Conservation (phyloP, 35 echinoderm and acorn worm genomes). For the Hemicentrotus pulcherrimus region DNA sequence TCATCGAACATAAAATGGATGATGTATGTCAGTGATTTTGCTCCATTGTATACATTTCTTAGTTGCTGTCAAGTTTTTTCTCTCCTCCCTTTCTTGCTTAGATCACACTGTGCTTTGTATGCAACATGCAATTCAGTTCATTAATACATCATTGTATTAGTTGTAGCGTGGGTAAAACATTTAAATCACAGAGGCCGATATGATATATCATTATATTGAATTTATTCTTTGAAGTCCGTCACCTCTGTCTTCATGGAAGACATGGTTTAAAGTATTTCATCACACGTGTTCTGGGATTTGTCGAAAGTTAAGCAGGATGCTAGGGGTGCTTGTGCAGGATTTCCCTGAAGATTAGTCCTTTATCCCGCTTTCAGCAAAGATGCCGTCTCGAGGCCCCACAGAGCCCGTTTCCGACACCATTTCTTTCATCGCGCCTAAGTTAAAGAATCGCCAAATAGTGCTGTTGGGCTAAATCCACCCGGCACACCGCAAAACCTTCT, state of each 20-base stretch:
- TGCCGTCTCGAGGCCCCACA: slow-evolving; percentile 23
- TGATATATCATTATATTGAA: too few relatives aligned
- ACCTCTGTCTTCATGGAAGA: background rate
- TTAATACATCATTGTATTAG: too few relatives aligned
- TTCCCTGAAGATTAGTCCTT: slow-evolving; percentile 11
- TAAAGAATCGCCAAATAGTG: slow-evolving; percentile 1
- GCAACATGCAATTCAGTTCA: too few relatives aligned
- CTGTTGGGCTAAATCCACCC: slow-evolving; percentile 20
- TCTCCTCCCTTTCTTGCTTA: too few relatives aligned
- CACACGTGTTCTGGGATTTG: background rate
- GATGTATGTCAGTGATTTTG: background rate
- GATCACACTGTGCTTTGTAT: too few relatives aligned
- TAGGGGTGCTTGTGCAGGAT: background rate
- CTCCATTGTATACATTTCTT: too few relatives aligned
- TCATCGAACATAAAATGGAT: background rate
- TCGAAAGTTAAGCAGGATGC: background rate
- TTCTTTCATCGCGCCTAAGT: slow-evolving; percentile 41
- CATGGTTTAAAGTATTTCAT: background rate
- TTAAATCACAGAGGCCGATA: too few relatives aligned
- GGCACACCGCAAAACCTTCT: background rate
- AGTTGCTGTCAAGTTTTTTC: too few relatives aligned
- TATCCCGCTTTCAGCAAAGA: slow-evolving; percentile 41
- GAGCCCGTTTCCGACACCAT: slow-evolving; percentile 51
- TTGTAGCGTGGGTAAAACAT: too few relatives aligned
- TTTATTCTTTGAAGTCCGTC: background rate